Conservation (phyloP, 2,113 vertebrate species). For the Heterotilapia buettikoferi region DNA sequence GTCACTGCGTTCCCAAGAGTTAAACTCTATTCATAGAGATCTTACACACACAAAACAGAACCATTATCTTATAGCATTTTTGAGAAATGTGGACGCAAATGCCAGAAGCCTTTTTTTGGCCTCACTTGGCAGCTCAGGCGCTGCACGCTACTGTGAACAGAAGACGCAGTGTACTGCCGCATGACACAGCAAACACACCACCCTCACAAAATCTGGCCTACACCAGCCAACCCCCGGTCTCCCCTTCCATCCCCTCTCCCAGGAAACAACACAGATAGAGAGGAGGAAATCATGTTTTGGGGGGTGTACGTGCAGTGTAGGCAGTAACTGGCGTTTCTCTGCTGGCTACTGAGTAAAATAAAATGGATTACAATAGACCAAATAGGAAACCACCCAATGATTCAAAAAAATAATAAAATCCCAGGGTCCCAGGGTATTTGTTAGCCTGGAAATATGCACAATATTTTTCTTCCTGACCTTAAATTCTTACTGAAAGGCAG, state of each 20-base stretch:
- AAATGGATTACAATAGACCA: neutral
- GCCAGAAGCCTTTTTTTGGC: neutral
- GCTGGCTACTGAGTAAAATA: neutral
- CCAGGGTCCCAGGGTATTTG: neutral
- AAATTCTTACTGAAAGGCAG: neutral
- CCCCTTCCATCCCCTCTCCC: neutral
- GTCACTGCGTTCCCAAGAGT: neutral
- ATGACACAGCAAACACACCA: slow-evolving; percentile 44
- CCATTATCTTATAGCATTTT: neutral
- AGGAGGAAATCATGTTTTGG: slow-evolving; percentile 16
- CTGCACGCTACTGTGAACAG: slow-evolving; percentile 20
- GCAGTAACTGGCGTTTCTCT: neutral
- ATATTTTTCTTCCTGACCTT: neutral
- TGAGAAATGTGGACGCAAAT: neutral
- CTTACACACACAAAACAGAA: neutral
- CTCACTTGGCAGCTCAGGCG: neutral
- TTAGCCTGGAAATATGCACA: neutral
- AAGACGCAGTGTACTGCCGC: slow-evolving; percentile 28
- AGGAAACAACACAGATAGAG: slow-evolving; percentile 1
- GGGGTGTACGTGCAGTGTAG: neutral
- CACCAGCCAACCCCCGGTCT: neutral
- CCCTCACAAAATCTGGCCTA: slow-evolving; percentile 27
- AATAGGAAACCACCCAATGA: neutral
- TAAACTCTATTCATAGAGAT: neutral
- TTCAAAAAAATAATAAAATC: neutral